Base-by-base conservation (phyloP, 2,888 invertebrate species). In the Lobophora halterata region DNA sequence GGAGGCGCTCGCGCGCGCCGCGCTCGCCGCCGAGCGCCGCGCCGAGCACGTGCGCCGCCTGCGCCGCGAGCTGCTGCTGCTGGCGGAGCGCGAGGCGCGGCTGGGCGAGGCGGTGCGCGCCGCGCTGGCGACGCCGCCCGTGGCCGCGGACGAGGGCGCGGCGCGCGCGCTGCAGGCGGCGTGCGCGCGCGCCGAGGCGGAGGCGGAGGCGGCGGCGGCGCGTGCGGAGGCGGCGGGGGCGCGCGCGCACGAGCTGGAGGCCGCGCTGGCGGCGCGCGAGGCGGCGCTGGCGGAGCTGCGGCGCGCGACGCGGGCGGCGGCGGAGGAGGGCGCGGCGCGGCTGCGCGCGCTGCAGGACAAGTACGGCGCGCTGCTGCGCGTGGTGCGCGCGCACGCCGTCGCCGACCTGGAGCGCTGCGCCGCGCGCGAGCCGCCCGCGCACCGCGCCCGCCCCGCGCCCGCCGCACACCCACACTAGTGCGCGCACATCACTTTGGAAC, bases 271-370 rank as follows among this genome's bases (percentile, higher is more conserved):
- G 30, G 55, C 71, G 63, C 73, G 77, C 54, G 74, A 76, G 42
- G 73, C 85, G 48, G 73, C 79, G 21, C 82, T 90, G 48, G 75
- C 90, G 7, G 73, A 72, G 64, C 61, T 74, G 60, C 80, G 64
- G 79, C 86, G 58, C 76, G 90, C 53, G 68, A 90, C 53, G 65
- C 75, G 49, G 88, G 78, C 75, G 43, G 74, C 80, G 25, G 82
- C 90, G 43, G 92, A 92, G 53, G 91, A 92, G 62, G 90, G 90
- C 61, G 86, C 88, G 58, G 89, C 89, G 58, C 82, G 90, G 55
- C 58, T 90, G 52, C 87, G 88, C 46, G 89, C 90, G 5, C 75
- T 89, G 43, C 89, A 87, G 52, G 90, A 89, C 55, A 91, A 91
- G 70, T 91, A 91, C 71, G 70, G 79, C 49, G 86, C 89, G 46